phyloP scores from a whole-genome alignment of 2,888 invertebrate genomes.

The Candidula unifasciata region DNA sequence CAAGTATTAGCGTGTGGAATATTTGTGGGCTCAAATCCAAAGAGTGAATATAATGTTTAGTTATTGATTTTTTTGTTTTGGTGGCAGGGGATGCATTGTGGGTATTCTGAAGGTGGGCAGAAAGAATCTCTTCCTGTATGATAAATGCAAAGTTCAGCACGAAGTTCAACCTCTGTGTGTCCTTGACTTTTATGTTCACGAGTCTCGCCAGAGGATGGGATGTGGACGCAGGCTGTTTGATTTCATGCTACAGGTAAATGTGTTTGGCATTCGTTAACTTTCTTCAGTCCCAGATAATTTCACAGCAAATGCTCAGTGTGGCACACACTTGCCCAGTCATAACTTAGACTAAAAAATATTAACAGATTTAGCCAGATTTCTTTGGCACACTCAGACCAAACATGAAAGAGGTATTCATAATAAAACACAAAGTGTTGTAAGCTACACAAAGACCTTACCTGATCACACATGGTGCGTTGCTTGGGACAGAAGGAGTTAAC shows the following conservation, averaged over 20 bases:
- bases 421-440: too few relatives aligned
- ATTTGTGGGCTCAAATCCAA: neutral
- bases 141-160: constrained; percentile 80
- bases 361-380: too few relatives aligned
- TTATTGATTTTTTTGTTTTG: constrained; percentile 53
- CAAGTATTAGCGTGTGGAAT: neutral
- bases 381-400: too few relatives aligned
- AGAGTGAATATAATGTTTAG: neutral
- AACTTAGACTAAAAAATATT: too few relatives aligned
- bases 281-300: too few relatives aligned
- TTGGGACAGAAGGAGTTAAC: too few relatives aligned
- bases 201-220: constrained; percentile 90
- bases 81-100: constrained; percentile 81
- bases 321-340: too few relatives aligned
- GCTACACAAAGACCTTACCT: too few relatives aligned
- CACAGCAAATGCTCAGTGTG: too few relatives aligned
- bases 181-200: constrained; percentile 94
- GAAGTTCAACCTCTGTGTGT: constrained; percentile 91
- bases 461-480: too few relatives aligned
- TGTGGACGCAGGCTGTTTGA: constrained; percentile 91
- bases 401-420: too few relatives aligned
- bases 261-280: neutral
- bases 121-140: constrained; percentile 89
- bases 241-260: constrained; percentile 87
- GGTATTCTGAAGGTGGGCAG: constrained; percentile 93